phyloP scores from a whole-genome alignment of 2,797 vertebrate genomes.

The Graptemys geographica region DNA sequence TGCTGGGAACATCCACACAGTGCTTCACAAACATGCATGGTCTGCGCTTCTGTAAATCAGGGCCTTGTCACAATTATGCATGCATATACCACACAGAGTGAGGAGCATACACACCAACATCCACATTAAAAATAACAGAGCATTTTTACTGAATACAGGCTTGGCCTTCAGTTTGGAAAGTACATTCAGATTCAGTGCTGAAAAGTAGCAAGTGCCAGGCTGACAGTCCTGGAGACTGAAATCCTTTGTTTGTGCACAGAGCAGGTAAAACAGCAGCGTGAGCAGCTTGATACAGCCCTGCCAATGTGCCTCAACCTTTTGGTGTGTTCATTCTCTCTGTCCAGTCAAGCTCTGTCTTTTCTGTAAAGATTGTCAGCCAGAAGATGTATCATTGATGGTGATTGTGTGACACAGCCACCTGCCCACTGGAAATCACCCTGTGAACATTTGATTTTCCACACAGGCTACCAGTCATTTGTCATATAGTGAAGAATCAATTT shows the following conservation, averaged over 20 bases:
- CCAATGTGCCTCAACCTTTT: not conserved
- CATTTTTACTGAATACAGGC: not conserved
- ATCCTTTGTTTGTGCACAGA: not conserved
- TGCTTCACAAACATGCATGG: not conserved
- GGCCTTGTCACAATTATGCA: not conserved
- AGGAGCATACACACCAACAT: fast-evolving
- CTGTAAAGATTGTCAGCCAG: not conserved
- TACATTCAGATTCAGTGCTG: not conserved
- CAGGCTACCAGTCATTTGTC: not conserved
- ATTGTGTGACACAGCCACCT: not conserved
- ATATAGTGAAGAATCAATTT: not conserved
- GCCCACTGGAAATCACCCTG: not conserved
- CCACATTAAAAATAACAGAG: not conserved
- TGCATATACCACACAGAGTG: not conserved
- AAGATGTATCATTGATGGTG: not conserved
- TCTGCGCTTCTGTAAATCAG: not conserved
- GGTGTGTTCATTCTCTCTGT: not conserved
- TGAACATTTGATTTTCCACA: not conserved
- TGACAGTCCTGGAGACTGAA: not conserved
- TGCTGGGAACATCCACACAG: not conserved
- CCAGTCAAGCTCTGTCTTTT: not conserved
- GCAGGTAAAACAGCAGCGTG: not conserved
- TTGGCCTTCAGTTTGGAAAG: not conserved
- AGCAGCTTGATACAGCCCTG: not conserved
- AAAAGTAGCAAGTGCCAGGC: conserved; percentile 1